These are phyloP conservation scores for Sterrhoptilus dennistouni DNA, from an alignment of 2,113 vertebrate genomes.

Conservation along the genomic window DNA sequence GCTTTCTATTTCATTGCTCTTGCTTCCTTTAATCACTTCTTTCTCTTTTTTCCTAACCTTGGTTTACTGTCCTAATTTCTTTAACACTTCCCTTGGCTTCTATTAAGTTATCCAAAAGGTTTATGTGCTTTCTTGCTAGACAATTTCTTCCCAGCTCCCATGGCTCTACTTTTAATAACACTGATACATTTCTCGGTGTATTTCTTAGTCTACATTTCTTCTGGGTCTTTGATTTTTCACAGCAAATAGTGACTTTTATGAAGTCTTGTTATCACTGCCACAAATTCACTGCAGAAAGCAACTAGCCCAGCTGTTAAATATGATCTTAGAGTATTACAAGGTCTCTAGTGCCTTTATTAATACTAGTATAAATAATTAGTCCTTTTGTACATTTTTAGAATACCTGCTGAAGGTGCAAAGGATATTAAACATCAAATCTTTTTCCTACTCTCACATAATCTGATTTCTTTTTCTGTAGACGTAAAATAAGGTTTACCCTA, in stretches of 20 bases:
- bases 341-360: not conserved
- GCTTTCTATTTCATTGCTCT: not conserved
- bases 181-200: not conserved
- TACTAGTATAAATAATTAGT: not conserved
- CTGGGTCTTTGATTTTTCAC: conserved; percentile 1
- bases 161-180: conserved; percentile 13
- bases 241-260: not conserved
- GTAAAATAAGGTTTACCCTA: not conserved
- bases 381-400: not conserved
- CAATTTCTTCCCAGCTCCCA: not conserved
- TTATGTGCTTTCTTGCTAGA: conserved; percentile 14
- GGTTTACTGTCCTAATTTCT: conserved; percentile 53
- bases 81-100: conserved; percentile 39
- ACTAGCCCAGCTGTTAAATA: not conserved
- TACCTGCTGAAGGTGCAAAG: not conserved
- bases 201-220: conserved; percentile 10
- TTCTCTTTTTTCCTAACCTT: not conserved
- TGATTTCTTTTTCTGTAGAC: not conserved
- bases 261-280: not conserved
- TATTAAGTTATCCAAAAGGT: conserved; percentile 2
- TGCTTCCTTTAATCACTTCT: not conserved
- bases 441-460: not conserved
- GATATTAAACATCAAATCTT: not conserved
- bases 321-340: not conserved
- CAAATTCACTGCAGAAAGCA: not conserved